Base-by-base conservation (phyloP, 2,113 vertebrate species). In the Archocentrus centrarchus region DNA sequence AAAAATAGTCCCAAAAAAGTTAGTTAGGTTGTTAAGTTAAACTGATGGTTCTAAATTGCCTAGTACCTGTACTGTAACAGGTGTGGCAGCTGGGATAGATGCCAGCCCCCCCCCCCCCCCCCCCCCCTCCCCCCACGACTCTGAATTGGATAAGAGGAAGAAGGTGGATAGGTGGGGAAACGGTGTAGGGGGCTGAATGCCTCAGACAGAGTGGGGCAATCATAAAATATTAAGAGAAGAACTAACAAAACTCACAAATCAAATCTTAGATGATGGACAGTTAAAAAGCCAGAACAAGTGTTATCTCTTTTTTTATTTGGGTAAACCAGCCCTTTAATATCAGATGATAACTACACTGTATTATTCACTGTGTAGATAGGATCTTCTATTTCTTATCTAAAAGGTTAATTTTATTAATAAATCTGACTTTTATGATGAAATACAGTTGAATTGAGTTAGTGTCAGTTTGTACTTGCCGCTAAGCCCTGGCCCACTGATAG, bases 401-500 rank as follows among this genome's bases (percentile, higher is more conserved):
- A 78, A 86, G 68, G 61, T 37, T 14, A 13, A 62, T 76, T 77
- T 80, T 59, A 17, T 20, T 82, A 80, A 85, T 88, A 66, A 50
- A 79, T 22, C 57, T 37, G 37, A 3, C 68, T 11, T 11, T 84
- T 66, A 32, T 86, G 77, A 59, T 76, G 37, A 75, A 86, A 78
- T 22, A 22, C 73, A 61, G 79, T 55, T 63, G 58, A 83, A 90
- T 68, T 75, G 79, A 87, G 83, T 70, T 8, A 64, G 50, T 89
- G 86, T 87, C 86, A 62, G 81, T 58, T 60, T 75, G 66, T 35
- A 77, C 77, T 32, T 82, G 76, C 82, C 83, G 84, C 77, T 7
- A 50, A 79, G 88, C 87, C 77, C 81, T 32, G 2, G 59, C 77
- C 79, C 44, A 30, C 32, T 90, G 91, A 91, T 92, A 82, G 78